These are phyloP conservation scores for Muschampia plurimacula DNA, from an alignment of 2,888 invertebrate species.

Conservation along the genomic window DNA sequence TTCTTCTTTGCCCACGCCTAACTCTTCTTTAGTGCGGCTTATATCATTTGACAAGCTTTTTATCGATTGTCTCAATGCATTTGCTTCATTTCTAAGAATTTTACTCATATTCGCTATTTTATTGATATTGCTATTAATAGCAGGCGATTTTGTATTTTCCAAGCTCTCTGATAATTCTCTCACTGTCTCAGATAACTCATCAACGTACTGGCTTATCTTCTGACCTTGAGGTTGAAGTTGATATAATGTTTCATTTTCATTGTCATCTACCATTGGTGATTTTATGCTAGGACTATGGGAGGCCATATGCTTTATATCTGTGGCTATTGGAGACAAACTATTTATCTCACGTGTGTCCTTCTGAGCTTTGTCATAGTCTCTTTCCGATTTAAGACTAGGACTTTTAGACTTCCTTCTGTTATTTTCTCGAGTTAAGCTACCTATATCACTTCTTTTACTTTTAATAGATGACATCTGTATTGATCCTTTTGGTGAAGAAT, in stretches of 20 bases:
- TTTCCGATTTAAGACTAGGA: slow-evolving; percentile 45
- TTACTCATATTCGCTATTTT: slow-evolving; percentile 75
- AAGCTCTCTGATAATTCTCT: slow-evolving; percentile 55
- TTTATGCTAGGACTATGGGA: slow-evolving; percentile 5
- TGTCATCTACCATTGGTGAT: slow-evolving; percentile 41
- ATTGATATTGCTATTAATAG: slow-evolving; percentile 63
- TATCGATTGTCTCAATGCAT: slow-evolving; percentile 71
- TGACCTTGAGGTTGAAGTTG: slow-evolving; percentile 58
- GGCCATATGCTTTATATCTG: not conserved
- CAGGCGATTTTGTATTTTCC: slow-evolving; percentile 51
- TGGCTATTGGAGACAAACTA: not conserved
- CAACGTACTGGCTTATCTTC: slow-evolving; percentile 58
- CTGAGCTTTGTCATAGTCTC: slow-evolving; percentile 10
- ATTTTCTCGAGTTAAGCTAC: slow-evolving; percentile 35
- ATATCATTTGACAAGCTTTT: slow-evolving; percentile 70
- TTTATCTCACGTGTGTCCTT: slow-evolving; percentile 9
- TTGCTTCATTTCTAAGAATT: slow-evolving; percentile 73
- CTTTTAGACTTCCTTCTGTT: slow-evolving; percentile 41
- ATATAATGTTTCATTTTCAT: slow-evolving; percentile 50
- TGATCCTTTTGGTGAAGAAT: slow-evolving; percentile 35
- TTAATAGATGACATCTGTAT: slow-evolving; percentile 34
- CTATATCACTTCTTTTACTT: slow-evolving; percentile 37
- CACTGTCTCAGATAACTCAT: slow-evolving; percentile 59
- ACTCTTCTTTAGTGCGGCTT: slow-evolving; percentile 64
- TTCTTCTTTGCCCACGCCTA: slow-evolving; percentile 51